These are phyloP conservation scores for Drosophila ambigua DNA, from an alignment of 1,140 invertebrate genomes.

Conservation along the genomic window DNA sequence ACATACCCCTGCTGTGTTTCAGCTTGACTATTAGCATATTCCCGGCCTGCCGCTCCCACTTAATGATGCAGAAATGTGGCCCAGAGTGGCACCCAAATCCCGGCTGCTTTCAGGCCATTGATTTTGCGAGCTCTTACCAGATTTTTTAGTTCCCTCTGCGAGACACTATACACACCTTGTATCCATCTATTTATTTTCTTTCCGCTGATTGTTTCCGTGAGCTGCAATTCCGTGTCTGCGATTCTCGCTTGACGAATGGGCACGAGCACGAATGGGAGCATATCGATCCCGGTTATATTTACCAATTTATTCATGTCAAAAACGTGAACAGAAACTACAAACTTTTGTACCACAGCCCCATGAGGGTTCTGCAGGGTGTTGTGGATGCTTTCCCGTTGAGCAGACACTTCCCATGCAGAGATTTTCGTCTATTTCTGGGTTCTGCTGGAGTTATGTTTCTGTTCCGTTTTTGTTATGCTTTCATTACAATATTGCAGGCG, in stretches of 20 bases:
- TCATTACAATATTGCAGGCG: conserved; percentile 48
- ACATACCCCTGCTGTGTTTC: too few relatives aligned
- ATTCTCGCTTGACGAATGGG: conserved; percentile 41
- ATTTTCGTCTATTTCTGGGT: conserved; percentile 29
- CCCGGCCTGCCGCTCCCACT: too few relatives aligned
- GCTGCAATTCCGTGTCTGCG: conserved; percentile 1
- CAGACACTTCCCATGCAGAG: not conserved
- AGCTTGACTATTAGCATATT: too few relatives aligned
- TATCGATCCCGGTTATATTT: too few relatives aligned
- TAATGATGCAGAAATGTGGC: conserved; percentile 57
- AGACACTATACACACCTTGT: too few relatives aligned
- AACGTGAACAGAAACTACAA: too few relatives aligned
- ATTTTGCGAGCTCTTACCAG: conserved; percentile 47
- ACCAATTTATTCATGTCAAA: too few relatives aligned
- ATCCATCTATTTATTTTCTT: conserved; percentile 3
- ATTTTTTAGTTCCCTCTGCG: not conserved
- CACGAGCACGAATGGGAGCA: too few relatives aligned
- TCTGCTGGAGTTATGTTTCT: conserved; percentile 1
- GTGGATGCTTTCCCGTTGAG: too few relatives aligned
- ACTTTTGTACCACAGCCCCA: too few relatives aligned
- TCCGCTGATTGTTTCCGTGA: not conserved
- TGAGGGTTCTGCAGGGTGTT: too few relatives aligned
- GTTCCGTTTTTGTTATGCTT: conserved; percentile 57
- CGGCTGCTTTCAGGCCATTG: conserved; percentile 57
- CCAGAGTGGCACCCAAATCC: conserved; percentile 19